Evolutionary conservation across 2,797 vertebrate genomes (phyloP).

Genomic region (Manis javanica): DNA sequence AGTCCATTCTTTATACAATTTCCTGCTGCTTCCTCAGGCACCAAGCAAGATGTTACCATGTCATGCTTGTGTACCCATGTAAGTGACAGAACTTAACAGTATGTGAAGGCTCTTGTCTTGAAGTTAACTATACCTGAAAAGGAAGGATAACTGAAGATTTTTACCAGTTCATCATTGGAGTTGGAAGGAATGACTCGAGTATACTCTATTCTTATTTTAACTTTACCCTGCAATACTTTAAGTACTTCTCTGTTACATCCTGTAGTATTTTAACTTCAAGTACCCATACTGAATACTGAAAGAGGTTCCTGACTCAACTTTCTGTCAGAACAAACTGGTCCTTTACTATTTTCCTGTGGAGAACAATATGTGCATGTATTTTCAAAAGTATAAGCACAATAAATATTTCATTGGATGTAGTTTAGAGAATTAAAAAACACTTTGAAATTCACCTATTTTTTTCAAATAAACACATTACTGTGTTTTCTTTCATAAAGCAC

Average conservation of each 20-base stretch:
- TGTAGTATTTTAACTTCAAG: not conserved
- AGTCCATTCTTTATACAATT: not conserved
- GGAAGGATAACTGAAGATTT: not conserved
- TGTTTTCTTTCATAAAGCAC: conserved; percentile 5
- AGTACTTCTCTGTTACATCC: not conserved
- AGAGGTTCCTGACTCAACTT: conserved; percentile 9
- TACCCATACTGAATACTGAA: not conserved
- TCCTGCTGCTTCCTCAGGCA: not conserved
- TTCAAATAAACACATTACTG: not conserved
- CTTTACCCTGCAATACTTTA: not conserved
- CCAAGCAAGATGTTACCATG: not conserved
- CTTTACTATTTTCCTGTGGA: not conserved
- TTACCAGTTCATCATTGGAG: not conserved
- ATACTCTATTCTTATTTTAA: not conserved
- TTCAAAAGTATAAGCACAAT: not conserved
- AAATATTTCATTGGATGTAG: conserved; percentile 32
- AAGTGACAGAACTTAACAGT: not conserved
- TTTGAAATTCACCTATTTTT: conserved; percentile 16
- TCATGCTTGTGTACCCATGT: not conserved
- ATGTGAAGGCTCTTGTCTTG: not conserved
- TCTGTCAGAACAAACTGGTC: not conserved
- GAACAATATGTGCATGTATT: not conserved
- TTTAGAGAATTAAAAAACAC: conserved; percentile 9
- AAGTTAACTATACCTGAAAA: not conserved
- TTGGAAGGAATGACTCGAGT: not conserved